These are phyloP conservation scores for Drosophila sordidapex DNA, from an alignment of 2,888 invertebrate genomes.

Conservation along the genomic window DNA sequence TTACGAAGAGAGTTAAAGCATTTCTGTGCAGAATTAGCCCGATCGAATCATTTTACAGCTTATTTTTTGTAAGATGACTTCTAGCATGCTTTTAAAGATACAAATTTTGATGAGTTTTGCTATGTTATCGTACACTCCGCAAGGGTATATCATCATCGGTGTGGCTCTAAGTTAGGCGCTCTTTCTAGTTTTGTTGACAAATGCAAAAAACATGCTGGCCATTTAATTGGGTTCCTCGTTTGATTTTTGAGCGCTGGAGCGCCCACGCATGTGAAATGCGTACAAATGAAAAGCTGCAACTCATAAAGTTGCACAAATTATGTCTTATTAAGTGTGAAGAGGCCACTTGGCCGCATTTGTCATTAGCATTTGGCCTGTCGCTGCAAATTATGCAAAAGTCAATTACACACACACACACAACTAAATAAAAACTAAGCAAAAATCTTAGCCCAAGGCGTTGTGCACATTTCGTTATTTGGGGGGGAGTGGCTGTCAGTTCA, in stretches of 20 bases:
- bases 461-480: constrained; percentile 10
- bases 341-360: constrained; percentile 64
- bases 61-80: background rate
- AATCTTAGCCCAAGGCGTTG: constrained; percentile 17
- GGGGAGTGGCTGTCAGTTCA: constrained; percentile 22
- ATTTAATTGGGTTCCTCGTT: constrained; percentile 64
- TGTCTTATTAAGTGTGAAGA: constrained; percentile 79
- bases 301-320: constrained; percentile 73
- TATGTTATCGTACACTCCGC: background rate
- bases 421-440: constrained; percentile 9
- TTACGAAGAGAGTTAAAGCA: background rate
- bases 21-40: background rate
- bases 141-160: background rate
- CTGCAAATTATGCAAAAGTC: constrained; percentile 46
- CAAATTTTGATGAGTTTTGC: background rate
- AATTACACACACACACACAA: constrained; percentile 7
- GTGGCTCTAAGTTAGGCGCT: too few relatives aligned
- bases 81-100: background rate
- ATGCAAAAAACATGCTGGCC: constrained; percentile 64
- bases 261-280: constrained; percentile 58
- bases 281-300: constrained; percentile 38
- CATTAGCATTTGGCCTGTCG: constrained; percentile 51
- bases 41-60: background rate
- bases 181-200: constrained; percentile 12
- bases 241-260: constrained; percentile 42